Base-by-base conservation (phyloP, 2,797 vertebrate genomes). In the Enteromius radiatus region DNA sequence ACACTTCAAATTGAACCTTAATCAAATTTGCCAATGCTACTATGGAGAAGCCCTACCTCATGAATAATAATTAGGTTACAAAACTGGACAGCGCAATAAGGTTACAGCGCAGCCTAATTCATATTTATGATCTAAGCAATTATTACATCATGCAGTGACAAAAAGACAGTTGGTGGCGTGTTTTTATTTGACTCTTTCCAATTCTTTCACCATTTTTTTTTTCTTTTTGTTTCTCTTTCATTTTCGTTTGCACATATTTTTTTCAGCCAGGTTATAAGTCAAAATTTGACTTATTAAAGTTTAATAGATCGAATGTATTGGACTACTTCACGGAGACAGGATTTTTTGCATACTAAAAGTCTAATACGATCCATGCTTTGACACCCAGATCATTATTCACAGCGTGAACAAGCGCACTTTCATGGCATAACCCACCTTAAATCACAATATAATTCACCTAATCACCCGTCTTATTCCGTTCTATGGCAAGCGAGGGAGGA, bases 361-460 rank as follows among this genome's bases (percentile, higher is more conserved):
- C 52, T 45, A 21, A 63, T 9, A 45, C 9, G 21, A 65, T 21
- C 23, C 64, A 77, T 2, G 47, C 38, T 61, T 21, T 77, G 54
- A 77, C 81, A 77, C 38, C 65, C 28, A 2, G 14, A 83, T 68
- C 80, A 82, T 82, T 41, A 63, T 75, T 84, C 76, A 76, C 65
- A 38, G 33, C 43, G 28, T 79, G 69, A 80, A 80, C 41, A 86
- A 56, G 38, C 41, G 28, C 49, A 43, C 61, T 75, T 67, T 56
- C 64, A 67, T 54, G 21, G 41, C 52, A 80, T 67, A 75, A 65
- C 69, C 61, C 36, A 21, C 31, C 75, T 56, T 84, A 75, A 88
- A 85, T 85, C 83, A 88, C 67, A 33, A 31, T 78, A 67, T 82
- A 82, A 85, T 76, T 87, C 81, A 71, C 74, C 71, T 83, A 76